Conservation (phyloP, 2,113 vertebrate genomes). For the Sceloporus tristichus region DNA sequence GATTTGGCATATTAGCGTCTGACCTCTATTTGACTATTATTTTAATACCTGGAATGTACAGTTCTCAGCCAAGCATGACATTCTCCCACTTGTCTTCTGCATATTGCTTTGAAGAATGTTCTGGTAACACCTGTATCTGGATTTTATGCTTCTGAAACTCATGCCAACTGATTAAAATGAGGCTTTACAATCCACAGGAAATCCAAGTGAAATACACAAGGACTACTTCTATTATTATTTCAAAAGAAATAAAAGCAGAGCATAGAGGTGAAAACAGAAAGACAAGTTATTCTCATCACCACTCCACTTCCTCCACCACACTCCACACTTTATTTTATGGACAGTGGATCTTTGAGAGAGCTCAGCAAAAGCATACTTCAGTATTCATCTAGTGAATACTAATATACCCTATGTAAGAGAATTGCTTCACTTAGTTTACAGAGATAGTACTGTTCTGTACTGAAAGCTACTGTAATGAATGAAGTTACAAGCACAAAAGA, state of each 20-base stretch:
- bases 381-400: conserved; percentile 57
- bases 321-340: conserved; percentile 31
- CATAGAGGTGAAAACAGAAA: neutral
- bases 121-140: neutral
- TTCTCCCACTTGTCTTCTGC: conserved; percentile 27
- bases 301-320: no score
- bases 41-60: conserved; percentile 34
- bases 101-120: conserved; percentile 14
- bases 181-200: neutral
- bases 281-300: neutral
- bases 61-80: neutral
- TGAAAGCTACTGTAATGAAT: conserved; percentile 17
- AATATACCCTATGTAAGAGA: conserved; percentile 18
- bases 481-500: conserved; percentile 29
- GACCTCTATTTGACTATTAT: neutral
- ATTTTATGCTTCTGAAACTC: neutral
- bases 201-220: conserved; percentile 27
- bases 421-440: neutral
- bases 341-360: conserved; percentile 47
- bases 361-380: conserved; percentile 42
- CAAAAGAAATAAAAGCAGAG: neutral
- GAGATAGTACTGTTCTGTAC: neutral
- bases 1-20: conserved; percentile 41
- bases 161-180: neutral
- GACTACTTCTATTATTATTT: conserved; percentile 11